phyloP scores from a whole-genome alignment of 2,888 invertebrate genomes.

The Ormyrus labotus region DNA sequence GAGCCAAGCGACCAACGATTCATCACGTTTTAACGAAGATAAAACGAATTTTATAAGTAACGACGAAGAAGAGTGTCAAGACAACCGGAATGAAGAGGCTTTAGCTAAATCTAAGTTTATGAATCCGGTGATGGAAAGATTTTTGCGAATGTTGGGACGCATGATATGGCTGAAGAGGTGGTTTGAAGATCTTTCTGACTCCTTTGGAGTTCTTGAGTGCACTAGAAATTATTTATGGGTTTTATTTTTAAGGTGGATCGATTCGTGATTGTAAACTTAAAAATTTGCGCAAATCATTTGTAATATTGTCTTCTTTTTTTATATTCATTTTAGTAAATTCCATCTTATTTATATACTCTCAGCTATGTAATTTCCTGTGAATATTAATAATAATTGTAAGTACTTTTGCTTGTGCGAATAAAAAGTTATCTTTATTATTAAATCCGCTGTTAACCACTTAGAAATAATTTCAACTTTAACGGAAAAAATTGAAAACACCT shows the following conservation, averaged over 20 bases:
- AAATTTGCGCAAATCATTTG: too few species aligned
- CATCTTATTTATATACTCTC: too few species aligned
- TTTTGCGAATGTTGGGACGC: background rate
- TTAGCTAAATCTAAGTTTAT: background rate
- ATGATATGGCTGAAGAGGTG: constrained; percentile 1
- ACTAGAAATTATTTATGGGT: constrained; percentile 45
- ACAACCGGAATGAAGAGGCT: background rate
- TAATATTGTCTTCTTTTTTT: too few species aligned
- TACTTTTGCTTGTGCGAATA: too few species aligned
- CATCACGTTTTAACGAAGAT: background rate
- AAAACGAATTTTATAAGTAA: background rate
- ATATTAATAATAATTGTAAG: too few species aligned
- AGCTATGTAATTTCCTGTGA: too few species aligned
- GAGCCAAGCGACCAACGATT: too few species aligned
- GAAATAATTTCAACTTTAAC: too few species aligned
- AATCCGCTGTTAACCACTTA: too few species aligned
- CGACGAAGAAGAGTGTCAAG: background rate
- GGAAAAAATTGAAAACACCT: background rate
- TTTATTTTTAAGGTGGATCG: constrained; percentile 6
- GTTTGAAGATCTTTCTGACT: background rate
- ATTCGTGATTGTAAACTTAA: background rate
- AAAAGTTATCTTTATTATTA: too few species aligned
- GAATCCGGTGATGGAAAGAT: background rate
- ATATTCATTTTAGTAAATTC: too few species aligned
- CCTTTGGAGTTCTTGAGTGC: constrained; percentile 12